Evolutionary conservation across 2,113 vertebrate genomes (phyloP), one percentile per base, ranked within the genome.

Genomic region (Oreotrochilus melanogaster): DNA sequence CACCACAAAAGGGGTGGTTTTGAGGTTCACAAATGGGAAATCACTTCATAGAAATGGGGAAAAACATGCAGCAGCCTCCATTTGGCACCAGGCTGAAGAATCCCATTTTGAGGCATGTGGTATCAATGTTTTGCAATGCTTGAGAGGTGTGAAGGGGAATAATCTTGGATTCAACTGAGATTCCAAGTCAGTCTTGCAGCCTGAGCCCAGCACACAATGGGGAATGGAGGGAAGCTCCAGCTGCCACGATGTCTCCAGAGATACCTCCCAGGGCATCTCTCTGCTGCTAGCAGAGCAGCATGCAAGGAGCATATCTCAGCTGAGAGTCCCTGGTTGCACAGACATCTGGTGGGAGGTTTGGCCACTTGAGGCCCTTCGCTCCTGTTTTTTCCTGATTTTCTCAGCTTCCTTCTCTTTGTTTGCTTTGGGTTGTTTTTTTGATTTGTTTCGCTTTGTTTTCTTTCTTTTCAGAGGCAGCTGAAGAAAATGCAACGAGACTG

Each of bases 71-170:
- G 43, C n/a, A 88, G 27, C 16, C 31, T 60, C 28, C 31, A 24
- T 89, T 84, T 57, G 28, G 79, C 47, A 90, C 9, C 28, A 58
- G 8, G 13, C 56, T 53, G 13, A 56, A 58, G 39, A 69, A 50
- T 30, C 8, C 56, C 4, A 1, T 61, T 56, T 57, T 13, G 43
- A 78, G 24, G 37, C 22, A 53, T 42, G 28, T 0, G 0, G 4
- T 45, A 75, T 23, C n/a, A 39, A 1, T 14, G 21, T 22, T 60
- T 35, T 47, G 22, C 53, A 42, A 3, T 9, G 7, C 30, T 33
- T 61, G 53, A 60, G 62, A 48, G 43, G 11, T 1, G 0, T 57
- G 33, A 78, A 81, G 35, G 21, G 14, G 9, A 33, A 43, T 12
- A 6, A 43, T 54, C 24, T 28, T 31, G 25, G 25, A 24, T 73